phyloP scores from a whole-genome alignment of 2,113 vertebrate genomes.

The Catagonus wagneri region DNA sequence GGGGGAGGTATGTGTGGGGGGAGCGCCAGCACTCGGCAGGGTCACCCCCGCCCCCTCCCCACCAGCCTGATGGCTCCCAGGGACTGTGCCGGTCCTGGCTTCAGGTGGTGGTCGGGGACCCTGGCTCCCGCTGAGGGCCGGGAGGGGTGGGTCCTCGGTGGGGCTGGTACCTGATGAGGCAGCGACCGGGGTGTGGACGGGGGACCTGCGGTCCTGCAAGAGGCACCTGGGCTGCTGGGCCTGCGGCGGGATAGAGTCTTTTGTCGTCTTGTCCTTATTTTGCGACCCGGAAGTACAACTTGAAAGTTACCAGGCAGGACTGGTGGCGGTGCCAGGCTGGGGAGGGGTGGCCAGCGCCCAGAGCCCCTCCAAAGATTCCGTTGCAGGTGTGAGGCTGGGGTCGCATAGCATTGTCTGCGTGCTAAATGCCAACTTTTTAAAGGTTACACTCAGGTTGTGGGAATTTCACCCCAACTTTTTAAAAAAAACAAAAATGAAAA shows the following conservation, averaged over 20 bases:
- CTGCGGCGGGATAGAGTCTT: too few relatives aligned
- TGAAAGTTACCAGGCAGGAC: background rate
- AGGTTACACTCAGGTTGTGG: background rate
- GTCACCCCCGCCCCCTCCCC: background rate
- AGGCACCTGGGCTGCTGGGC: fast-evolving
- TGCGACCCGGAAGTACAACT: too few relatives aligned
- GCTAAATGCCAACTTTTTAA: background rate
- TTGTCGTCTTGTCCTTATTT: background rate
- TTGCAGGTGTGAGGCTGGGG: fast-evolving
- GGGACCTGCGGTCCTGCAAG: background rate
- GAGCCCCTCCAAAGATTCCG: background rate
- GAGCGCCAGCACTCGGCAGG: too few relatives aligned
- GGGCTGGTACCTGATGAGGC: too few relatives aligned
- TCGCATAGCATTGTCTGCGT: fast-evolving
- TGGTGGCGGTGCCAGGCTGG: background rate
- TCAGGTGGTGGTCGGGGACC: background rate
- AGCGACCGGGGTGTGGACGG: fast-evolving
- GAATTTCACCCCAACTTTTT: fast-evolving
- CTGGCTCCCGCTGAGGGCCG: background rate
- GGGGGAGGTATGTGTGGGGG: too few relatives aligned
- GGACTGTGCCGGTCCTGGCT: background rate
- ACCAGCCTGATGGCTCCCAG: background rate
- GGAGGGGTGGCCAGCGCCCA: too few relatives aligned
- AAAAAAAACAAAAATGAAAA: background rate
- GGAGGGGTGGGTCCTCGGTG: background rate